Percentiles rank a stretch among this genome's conserved stretches.
These are phyloP conservation scores for Limosa lapponica DNA, from an alignment of 2,797 vertebrate species.

Conservation along the genomic window DNA sequence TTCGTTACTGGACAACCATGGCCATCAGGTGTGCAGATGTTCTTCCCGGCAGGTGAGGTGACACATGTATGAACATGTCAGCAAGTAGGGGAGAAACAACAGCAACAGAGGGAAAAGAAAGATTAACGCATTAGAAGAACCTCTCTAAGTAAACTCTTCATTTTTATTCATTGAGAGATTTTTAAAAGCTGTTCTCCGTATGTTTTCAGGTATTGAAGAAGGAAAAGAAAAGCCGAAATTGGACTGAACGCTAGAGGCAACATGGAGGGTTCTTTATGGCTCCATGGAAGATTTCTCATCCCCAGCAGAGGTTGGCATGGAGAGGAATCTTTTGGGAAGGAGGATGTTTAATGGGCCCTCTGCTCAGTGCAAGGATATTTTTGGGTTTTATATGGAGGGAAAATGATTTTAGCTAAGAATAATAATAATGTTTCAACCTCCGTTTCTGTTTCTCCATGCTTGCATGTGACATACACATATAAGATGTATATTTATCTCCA, in stretches of 20 bases:
- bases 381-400: constrained; percentile 25
- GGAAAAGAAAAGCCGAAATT: constrained; percentile 78
- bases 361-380: constrained; percentile 24
- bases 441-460: neutral
- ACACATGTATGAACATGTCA: neutral
- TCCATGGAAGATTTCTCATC: neutral
- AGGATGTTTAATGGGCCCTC: neutral
- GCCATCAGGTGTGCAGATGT: constrained; percentile 38
- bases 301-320: neutral
- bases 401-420: constrained; percentile 37
- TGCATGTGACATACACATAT: constrained; percentile 38
- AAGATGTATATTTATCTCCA: constrained; percentile 33
- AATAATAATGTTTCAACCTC: constrained; percentile 13
- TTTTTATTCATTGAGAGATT: neutral
- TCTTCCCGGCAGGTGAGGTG: constrained; percentile 15
- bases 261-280: neutral
- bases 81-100: neutral
- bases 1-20: constrained; percentile 24
- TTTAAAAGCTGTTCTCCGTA: constrained; percentile 24
- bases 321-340: constrained; percentile 39
- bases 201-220: constrained; percentile 79
- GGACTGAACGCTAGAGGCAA: constrained; percentile 59
- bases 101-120: neutral
- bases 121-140: neutral
- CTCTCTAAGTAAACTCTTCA: neutral